Base-by-base conservation (phyloP, 2,797 vertebrate genomes). In the Lepus townsendii region DNA sequence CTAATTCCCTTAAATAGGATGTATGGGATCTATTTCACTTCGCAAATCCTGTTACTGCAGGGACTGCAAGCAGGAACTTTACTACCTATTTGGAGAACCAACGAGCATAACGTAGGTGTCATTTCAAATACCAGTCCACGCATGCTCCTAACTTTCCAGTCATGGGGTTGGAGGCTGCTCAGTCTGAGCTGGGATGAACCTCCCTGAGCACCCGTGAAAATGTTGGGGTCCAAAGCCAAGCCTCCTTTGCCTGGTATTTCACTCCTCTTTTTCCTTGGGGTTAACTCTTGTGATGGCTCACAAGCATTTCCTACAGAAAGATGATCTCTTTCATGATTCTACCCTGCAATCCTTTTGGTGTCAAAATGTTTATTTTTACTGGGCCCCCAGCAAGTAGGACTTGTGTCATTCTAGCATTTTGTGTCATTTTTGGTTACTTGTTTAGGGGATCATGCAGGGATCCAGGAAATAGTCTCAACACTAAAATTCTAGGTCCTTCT, bases 1-100 rank as follows among this genome's bases (percentile, higher is more conserved):
- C 19, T 94, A 95, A 93, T 93, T 95, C 69, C 73, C 93, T 96
- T 95, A 95, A 97, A 76, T 84, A 87, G 93, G 84, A 96, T 95
- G 90, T 94, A 93, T 94, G 91, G 27, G 4, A 35, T 94, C 30
- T n/a, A 13, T 89, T 90, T 94, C 35, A 90, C 60, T 89, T 90
- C 79, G 75, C n/a, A 87, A 93, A 88, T 9, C 19, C 5, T 54
- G 87, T 85, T 71, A 12, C 78, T 79, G 76, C 50, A 77, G 7
- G 26, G 11, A 93, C 65, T 17, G 76, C 69, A 92, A 86, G 79
- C n/a, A 3, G 5, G 17, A 85, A 83, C 72, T 93, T 89, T 22
- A 72, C 20, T 80, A 27, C n/a, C 75, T 65, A 16, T n/a, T 47
- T 66, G 60, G 80, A 78, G 77, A 30, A 19, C 66, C 4, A 4